Percentiles rank a stretch among this genome's conserved stretches.
Evolutionary conservation across 2,797 vertebrate genomes (phyloP).

Genomic region (Onychomys arenicola): DNA sequence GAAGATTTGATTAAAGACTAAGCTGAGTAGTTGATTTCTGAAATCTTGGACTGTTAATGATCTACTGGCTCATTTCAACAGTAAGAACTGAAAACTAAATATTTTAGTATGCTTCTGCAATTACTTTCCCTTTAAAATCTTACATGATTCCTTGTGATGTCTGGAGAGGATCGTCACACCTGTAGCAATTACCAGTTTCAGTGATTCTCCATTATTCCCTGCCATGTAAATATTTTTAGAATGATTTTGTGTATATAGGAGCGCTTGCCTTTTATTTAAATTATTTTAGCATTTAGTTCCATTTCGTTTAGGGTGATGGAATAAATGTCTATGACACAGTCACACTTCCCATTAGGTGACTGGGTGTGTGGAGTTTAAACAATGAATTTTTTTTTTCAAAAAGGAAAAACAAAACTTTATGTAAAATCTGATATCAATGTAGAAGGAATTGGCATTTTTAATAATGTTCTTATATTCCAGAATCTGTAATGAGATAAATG

Average conservation of each 20-base stretch:
- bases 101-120: slow-evolving; percentile 82
- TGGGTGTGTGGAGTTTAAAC: slow-evolving; percentile 85
- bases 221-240: slow-evolving; percentile 90
- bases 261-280: slow-evolving; percentile 88
- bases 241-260: slow-evolving; percentile 87
- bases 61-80: slow-evolving; percentile 86
- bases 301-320: slow-evolving; percentile 85
- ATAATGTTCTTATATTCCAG: slow-evolving; percentile 86
- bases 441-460: slow-evolving; percentile 87
- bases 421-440: slow-evolving; percentile 85
- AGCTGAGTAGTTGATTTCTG: slow-evolving; percentile 87
- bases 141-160: slow-evolving; percentile 86
- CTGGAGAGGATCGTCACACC: slow-evolving; percentile 83
- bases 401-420: slow-evolving; percentile 78
- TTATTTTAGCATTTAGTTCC: slow-evolving; percentile 86
- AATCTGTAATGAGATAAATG: slow-evolving; percentile 85
- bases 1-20: slow-evolving; percentile 86
- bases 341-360: slow-evolving; percentile 83
- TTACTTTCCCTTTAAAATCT: slow-evolving; percentile 87
- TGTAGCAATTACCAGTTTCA: slow-evolving; percentile 85
- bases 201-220: slow-evolving; percentile 84
- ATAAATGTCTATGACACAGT: slow-evolving; percentile 86
- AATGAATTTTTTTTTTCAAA: slow-evolving; percentile 83
- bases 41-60: slow-evolving; percentile 86
- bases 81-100: slow-evolving; percentile 85